Base-by-base conservation (phyloP, 2,888 invertebrate genomes). In the Cremastobaeus sp. region DNA sequence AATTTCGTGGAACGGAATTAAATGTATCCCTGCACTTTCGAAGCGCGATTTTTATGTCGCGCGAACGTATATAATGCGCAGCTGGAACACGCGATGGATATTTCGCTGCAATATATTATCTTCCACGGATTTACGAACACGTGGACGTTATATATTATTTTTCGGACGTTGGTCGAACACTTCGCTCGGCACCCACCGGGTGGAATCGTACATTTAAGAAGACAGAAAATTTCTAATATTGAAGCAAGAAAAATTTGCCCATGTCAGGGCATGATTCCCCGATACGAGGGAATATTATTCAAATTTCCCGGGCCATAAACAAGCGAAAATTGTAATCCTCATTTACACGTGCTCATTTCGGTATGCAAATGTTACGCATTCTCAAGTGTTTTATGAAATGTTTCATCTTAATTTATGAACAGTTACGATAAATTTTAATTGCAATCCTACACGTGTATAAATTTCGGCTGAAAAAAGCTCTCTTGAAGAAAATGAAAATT, bases 1-100 rank as follows among this genome's bases (percentile, higher is more conserved):
- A 80, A 75, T 79, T 76, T 78, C 28, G 75, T 48, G 74, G 71
- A 80, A 79, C 54, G 71, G 60, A 80, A 77, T 78, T 71, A 76
- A 77, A 75, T 65, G 76, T 75, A 77, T 77, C 50, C 55, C 64
- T 37, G 12, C 71, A 57, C 70, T 70, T 64, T 52, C 47, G 59
- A 52, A 12, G 50, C n/a, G 25, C 43, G 47, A 65, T 52, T 59
- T 65, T 72, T 64, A 52, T 65, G 59, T 72, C 59, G 39, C 65
- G 54, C 65, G 30, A 48, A 54, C 48, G 47, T 65, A 65, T 52
- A 55, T 70, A 62, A 21, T 9, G 50, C 50, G 34, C 60, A 62
- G 55, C 48, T 55, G 59, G 47, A 69, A 57, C 70, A 64, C 57
- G 64, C 64, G 64, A 64, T 59, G 64, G 71, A 64, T 64, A 45